A percentile compares a stretch with the other conserved stretches of the same genome.
phyloP scores from a whole-genome alignment of 2,888 invertebrate species.

The Plebejus argus region DNA sequence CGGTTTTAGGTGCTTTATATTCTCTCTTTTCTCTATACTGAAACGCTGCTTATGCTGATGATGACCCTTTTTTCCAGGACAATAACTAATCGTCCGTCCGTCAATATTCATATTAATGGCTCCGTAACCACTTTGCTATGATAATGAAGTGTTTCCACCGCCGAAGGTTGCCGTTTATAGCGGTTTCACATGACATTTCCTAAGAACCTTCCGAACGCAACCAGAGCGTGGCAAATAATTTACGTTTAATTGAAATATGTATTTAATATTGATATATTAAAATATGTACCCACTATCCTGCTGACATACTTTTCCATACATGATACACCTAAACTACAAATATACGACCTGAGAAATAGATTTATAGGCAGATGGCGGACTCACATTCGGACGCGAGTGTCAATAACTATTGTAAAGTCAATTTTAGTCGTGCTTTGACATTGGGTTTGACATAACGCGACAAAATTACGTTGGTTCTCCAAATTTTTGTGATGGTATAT shows the following conservation, averaged over 20 bases:
- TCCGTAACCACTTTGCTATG: slow-evolving; percentile 10
- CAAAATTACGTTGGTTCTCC: no score
- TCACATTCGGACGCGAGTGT: no score
- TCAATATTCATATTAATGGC: slow-evolving; percentile 12
- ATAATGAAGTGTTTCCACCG: slow-evolving; percentile 21
- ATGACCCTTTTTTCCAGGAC: not conserved
- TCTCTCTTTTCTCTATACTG: not conserved
- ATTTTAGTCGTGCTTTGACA: no score
- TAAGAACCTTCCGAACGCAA: slow-evolving; percentile 24
- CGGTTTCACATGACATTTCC: slow-evolving; percentile 30
- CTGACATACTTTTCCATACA: no score
- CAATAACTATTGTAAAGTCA: no score
- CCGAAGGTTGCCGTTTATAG: slow-evolving; percentile 5
- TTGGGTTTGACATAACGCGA: no score
- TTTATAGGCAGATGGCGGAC: not conserved
- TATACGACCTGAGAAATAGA: not conserved
- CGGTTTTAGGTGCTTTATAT: not conserved
- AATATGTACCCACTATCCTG: not conserved
- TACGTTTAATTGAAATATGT: slow-evolving; percentile 3
- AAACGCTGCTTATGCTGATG: not conserved
- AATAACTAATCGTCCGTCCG: not conserved
- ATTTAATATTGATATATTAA: slow-evolving; percentile 15
- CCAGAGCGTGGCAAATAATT: slow-evolving; percentile 25
- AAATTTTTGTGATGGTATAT: no score
- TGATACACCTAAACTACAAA: not conserved